These are phyloP conservation scores for Argentina silus DNA, from an alignment of 2,797 vertebrate species.

Conservation along the genomic window DNA sequence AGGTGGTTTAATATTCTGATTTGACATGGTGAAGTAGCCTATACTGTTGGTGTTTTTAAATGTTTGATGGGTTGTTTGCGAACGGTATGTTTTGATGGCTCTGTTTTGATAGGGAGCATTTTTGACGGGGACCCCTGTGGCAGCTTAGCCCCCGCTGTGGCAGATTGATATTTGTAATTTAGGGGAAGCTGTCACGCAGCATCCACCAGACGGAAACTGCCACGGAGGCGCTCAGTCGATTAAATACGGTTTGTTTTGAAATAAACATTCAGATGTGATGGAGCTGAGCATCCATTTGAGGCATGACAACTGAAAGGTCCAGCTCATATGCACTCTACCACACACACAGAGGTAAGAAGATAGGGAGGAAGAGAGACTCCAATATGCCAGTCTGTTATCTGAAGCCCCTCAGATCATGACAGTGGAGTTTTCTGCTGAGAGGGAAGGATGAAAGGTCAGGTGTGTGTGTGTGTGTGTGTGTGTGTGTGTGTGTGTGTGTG, in stretches of 20 bases:
- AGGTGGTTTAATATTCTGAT: background rate
- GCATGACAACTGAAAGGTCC: slow-evolving; percentile 62
- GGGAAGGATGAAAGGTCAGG: slow-evolving; percentile 51
- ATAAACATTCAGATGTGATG: slow-evolving; percentile 72
- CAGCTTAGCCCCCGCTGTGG: slow-evolving; percentile 74
- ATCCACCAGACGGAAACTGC: slow-evolving; percentile 75
- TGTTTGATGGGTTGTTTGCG: background rate
- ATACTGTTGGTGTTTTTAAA: background rate
- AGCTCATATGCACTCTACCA: slow-evolving; percentile 28
- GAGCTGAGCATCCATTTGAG: slow-evolving; percentile 62
- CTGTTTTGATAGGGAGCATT: slow-evolving; percentile 62
- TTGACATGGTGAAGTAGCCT: too few relatives aligned
- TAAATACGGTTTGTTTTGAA: slow-evolving; percentile 78
- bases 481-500: slow-evolving; percentile 20
- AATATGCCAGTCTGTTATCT: slow-evolving; percentile 33
- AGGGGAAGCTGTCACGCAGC: slow-evolving; percentile 75
- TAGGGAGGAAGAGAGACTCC: slow-evolving; percentile 32
- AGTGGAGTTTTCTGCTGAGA: slow-evolving; percentile 7
- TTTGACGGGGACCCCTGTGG: slow-evolving; percentile 70
- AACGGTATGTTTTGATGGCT: slow-evolving; percentile 60
- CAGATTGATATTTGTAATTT: slow-evolving; percentile 82
- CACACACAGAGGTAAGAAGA: slow-evolving; percentile 11
- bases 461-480: slow-evolving; percentile 38
- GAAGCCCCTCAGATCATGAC: slow-evolving; percentile 28
- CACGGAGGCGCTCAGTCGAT: slow-evolving; percentile 68